Base-by-base conservation (phyloP, 2,888 invertebrate species). In the Monochamus alternatus region DNA sequence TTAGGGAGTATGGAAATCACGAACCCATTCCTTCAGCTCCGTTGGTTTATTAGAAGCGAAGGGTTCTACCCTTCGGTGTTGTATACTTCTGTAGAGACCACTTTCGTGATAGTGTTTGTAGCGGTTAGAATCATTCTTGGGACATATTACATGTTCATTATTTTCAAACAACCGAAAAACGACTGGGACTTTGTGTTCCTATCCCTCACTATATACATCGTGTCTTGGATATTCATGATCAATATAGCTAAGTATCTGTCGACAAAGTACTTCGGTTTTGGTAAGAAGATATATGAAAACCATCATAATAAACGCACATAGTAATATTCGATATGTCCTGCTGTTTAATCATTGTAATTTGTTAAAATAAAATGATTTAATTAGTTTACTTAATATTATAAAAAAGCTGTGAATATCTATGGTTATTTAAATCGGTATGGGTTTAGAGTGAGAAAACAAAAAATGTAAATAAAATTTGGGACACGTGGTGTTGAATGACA, bases 1-100 rank as follows among this genome's bases (percentile, higher is more conserved):
- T 84, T 93, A 30, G 91, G 91, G 0, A 86, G 91, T 66, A 86
- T 93, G 89, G 93, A 93, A 87, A 80, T 92, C 44, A 92, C 93
- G 1, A 93, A 93, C 85, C 93, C 93, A 9, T 86, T 92, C 60
- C 88, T 93, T 32, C 93, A 93, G 88, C 85, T 88, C 32, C 88
- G 93, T 86, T 93, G 93, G 93, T 92, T 93, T 83, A 87, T 93
- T 63, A 89, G 91, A 82, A 86, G 89, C 30, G 87, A 87, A 75
- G 92, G 92, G 51, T 89, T 89, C 81, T 89, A 90, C 22, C 87
- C 89, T 69, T 89, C 91, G 4, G 73, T 82, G 0, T 44, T 91
- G 52, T 92, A 88, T 84, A 84, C 86, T 5, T 59, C 88, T 9
- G 89, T 91, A 7, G 93, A 93, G 85, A 79, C 90, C 38, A 71